Evolutionary conservation across 2,113 vertebrate species (phyloP), one percentile per base, ranked within the genome.

Genomic region (Indri indri): DNA sequence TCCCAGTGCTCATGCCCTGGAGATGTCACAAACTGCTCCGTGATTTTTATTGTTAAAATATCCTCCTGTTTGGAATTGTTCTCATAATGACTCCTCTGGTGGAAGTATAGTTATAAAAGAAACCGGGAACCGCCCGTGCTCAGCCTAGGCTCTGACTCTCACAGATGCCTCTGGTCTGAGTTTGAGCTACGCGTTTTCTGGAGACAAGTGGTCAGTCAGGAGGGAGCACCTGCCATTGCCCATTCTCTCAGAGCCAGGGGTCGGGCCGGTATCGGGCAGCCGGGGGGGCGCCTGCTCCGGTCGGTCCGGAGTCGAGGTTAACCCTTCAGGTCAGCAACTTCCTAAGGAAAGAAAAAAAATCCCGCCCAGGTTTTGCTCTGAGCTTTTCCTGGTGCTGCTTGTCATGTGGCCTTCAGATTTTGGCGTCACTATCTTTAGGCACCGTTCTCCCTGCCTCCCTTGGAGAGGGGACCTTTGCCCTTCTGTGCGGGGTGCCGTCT

Each of bases 251-350:
- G 86, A 92, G 34, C 52, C 50, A 5, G 37, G 94, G 68, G 70
- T 12, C 22, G 18, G 18, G 27, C 0, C 0, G 23, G 0, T 3
- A 4, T 11, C 8, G 8, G n/a, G 32, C 50, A 10, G 73, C 84
- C 76, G 27, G 10, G 27, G n/a, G 1, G 42, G 22, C 8, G n/a
- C 77, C 30, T 20, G 30, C 40, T 73, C 65, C 8, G 6, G 18
- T 16, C 16, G 0, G 7, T 8, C 59, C 70, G 34, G 76, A 80
- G n/a, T 27, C 6, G 1, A 40, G 54, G 80, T 63, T 42, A 92
- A 27, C 13, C 5, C 57, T 52, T 0, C 1, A 74, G 20, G 59
- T 45, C 77, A 90, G 57, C 54, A 23, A n/a, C 27, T 63, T 37
- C 80, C 20, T 20, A 30, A 17, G 8, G 57, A 52, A 74, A 74